A percentile compares a stretch with the other conserved stretches of the same genome.
phyloP scores from a whole-genome alignment of 2,888 invertebrate species.

The Zygaena filipendulae region DNA sequence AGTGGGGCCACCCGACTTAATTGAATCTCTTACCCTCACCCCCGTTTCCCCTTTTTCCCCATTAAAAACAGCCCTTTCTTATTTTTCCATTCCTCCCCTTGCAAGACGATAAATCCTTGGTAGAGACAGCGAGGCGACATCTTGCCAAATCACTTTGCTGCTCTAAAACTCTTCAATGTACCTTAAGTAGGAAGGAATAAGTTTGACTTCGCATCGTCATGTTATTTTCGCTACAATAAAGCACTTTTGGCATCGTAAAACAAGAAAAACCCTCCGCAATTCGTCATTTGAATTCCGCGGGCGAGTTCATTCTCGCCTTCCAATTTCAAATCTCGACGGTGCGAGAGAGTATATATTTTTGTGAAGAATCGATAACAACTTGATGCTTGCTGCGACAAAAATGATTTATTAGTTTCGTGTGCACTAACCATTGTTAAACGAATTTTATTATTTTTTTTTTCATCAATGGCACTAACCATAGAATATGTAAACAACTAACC shows the following conservation, averaged over 20 bases:
- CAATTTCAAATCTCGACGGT: constrained; percentile 50
- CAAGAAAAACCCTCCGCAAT: constrained; percentile 64
- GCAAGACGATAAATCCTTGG: constrained; percentile 66
- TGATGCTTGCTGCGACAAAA: too few relatives aligned
- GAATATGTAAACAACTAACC: too few relatives aligned
- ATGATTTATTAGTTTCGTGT: too few relatives aligned
- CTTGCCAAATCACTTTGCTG: constrained; percentile 30
- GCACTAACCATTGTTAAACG: too few relatives aligned
- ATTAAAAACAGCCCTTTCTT: constrained; percentile 67
- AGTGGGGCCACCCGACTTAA: constrained; percentile 47
- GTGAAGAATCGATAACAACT: too few relatives aligned
- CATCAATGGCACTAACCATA: too few relatives aligned
- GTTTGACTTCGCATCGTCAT: too few relatives aligned
- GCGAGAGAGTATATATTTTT: too few relatives aligned
- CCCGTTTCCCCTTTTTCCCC: constrained; percentile 39
- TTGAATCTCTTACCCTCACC: constrained; percentile 53
- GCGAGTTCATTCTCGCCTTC: constrained; percentile 44
- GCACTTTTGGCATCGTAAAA: constrained; percentile 29
- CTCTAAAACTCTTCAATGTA: too few relatives aligned
- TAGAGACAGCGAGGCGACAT: constrained; percentile 60
- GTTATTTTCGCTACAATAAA: constrained; percentile 14
- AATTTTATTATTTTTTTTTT: constrained; percentile 20
- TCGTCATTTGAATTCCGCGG: constrained; percentile 66
- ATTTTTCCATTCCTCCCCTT: constrained; percentile 58
- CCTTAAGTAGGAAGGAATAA: too few relatives aligned